Base-by-base conservation (phyloP, 2,888 invertebrate genomes). In the Aelia acuminata region DNA sequence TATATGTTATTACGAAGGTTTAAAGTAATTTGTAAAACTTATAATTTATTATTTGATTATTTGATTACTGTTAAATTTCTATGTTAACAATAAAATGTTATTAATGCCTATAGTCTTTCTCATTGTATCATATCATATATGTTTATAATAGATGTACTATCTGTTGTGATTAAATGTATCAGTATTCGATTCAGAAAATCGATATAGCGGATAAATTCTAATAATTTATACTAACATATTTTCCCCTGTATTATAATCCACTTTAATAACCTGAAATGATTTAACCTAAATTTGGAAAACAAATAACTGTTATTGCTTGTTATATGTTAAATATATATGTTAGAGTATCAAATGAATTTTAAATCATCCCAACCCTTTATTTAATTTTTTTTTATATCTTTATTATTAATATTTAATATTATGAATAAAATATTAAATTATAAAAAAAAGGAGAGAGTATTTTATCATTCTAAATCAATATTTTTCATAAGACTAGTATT, bases 241-340 rank as follows among this genome's bases (percentile, higher is more conserved):
- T 70, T 70, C 20, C 35, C 18, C 31, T 70, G 18, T 70, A 57
- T 57, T 0, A 57, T 26, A 35, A 35, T 31, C 1, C 2, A 31
- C 15, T 70, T 18, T 10, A 20, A 22, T 35, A n/a, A n/a, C n/a
- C 35, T 35, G 20, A 70, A 70, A 0, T 5, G 31, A 70, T 70
- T 35, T 57, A 26, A 26, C 8, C 0, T 57, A 31, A 13, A 26
- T 57, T 57, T 57, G 57, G 15, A 57, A 57, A 35, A 18, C 15
- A 26, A 57, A 35, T 35, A 70, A 70, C 7, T 70, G 63, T 70
- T 70, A 35, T 35, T 70, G 31, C 63, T 70, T 70, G 63, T 70
- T 70, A 70, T 70, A 70, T 70, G 63, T 70, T 70, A 70, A 70
- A 70, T 70, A 70, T 35, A 70, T 70, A 35, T 70, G 63, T 70